Evolutionary conservation across 2,797 vertebrate species (phyloP), one percentile per base, ranked within the genome.

Genomic region (Nannoperca obscura): DNA sequence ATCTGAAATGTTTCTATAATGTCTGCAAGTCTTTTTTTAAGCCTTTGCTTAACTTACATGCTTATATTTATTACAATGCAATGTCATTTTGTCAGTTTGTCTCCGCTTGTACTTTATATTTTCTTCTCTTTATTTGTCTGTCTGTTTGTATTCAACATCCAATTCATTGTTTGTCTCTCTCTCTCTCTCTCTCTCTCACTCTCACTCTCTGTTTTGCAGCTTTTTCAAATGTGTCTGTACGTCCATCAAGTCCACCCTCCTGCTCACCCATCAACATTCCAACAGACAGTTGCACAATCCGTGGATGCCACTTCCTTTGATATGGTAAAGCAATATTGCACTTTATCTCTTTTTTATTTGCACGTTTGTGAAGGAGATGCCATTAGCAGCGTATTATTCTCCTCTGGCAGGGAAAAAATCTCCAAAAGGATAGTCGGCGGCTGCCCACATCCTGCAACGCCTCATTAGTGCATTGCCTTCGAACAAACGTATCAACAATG

Each of bases 381-480:
- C 91, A 92, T 93, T 92, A 93, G 90, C 80, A 9, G 80, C 44
- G 83, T 79, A 85, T 92, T 90, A 84, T 83, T 72, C 82, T 90
- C 84, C 83, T 88, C 83, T 80, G 81, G 89, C 32, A 49, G 65
- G 65, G 49, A 70, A 75, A 71, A 83, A 86, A 82, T 92, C 90
- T 90, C 91, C 90, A 92, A 92, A 92, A 84, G 73, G 81, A 84
- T 71, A 87, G 89, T 87, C 72, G 46, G 74, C 22, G 54, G 76
- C 76, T 42, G 89, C 75, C 76, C 62, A 64, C 87, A 62, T 92
- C 82, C 89, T 88, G 91, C 91, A 76, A 92, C 80, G 89, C 88
- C 93, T 95, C 93, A 94, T 95, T 95, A 95, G 90, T 85, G 90
- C 80, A 72, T 86, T 65, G 92, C 90, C 89, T 91, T 84, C 88